A percentile compares a stretch with the other conserved stretches of the same genome.
phyloP scores from a whole-genome alignment of 1,140 invertebrate species.

The Drosophila hydei region DNA sequence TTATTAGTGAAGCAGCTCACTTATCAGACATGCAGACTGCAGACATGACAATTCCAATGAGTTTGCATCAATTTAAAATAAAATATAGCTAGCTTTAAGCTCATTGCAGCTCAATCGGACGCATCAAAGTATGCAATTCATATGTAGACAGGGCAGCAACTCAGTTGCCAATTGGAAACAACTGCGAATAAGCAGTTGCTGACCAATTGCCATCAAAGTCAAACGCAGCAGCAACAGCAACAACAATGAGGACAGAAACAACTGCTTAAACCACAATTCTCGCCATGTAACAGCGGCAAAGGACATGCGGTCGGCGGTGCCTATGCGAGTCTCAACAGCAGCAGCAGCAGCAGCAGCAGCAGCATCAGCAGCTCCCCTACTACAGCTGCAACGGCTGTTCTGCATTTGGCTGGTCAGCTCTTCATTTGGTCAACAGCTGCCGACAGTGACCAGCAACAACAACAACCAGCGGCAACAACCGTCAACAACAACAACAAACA shows the following conservation, averaged over 20 bases:
- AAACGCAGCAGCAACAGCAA: constrained; percentile 23
- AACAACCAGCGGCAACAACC: constrained; percentile 28
- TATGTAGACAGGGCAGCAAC: constrained; percentile 11
- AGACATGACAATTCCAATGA: no score
- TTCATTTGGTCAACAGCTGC: constrained; percentile 73
- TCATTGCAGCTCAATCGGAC: neutral
- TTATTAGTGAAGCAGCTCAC: no score
- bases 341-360: neutral
- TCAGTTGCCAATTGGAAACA: constrained; percentile 27
- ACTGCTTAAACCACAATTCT: constrained; percentile 38
- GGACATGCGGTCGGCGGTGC: constrained; percentile 41
- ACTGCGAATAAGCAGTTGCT: constrained; percentile 20
- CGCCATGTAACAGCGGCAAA: constrained; percentile 40
- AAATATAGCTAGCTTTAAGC: neutral
- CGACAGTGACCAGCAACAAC: constrained; percentile 49
- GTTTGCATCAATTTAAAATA: neutral
- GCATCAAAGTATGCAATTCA: constrained; percentile 5
- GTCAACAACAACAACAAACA: constrained; percentile 38
- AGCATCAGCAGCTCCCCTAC: neutral
- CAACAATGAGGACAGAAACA: constrained; percentile 3
- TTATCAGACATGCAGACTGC: no score
- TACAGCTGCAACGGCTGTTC: neutral
- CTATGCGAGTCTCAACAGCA: constrained; percentile 26
- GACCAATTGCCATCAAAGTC: constrained; percentile 50
- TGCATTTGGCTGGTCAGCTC: constrained; percentile 63